These are phyloP conservation scores for Scatophagus argus DNA, from an alignment of 2,113 vertebrate species.

Conservation along the genomic window DNA sequence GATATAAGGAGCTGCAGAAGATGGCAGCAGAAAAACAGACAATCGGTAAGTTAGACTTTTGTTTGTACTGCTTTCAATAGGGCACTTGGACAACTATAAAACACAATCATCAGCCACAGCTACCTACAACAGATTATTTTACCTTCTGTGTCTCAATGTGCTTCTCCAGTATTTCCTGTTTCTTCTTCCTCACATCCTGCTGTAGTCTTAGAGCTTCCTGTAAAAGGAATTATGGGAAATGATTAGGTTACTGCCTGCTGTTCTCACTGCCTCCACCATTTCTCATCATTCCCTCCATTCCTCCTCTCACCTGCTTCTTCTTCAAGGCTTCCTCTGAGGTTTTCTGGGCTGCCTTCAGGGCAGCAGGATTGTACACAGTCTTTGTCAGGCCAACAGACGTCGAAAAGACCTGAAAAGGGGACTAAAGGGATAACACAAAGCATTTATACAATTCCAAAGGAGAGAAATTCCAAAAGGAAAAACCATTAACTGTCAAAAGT, in stretches of 20 bases:
- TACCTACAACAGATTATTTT: background rate
- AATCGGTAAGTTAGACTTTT: background rate
- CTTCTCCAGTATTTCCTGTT: conserved; percentile 98
- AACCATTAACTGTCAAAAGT: background rate
- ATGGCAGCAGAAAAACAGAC: background rate
- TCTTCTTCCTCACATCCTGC: conserved; percentile 97
- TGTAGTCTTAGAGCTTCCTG: conserved; percentile 95
- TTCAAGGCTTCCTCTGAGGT: conserved; percentile 91
- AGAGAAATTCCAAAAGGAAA: background rate
- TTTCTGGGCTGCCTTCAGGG: conserved; percentile 94
- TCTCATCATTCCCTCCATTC: background rate
- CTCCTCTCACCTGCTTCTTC: conserved; percentile 91
- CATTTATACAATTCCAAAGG: background rate
- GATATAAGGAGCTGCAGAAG: conserved; percentile 92
- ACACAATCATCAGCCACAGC: background rate
- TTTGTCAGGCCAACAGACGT: conserved; percentile 96
- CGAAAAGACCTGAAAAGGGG: conserved; percentile 89
- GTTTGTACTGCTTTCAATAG: background rate
- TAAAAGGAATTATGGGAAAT: conserved; percentile 37
- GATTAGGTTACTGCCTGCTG: background rate
- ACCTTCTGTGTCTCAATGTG: conserved; percentile 99
- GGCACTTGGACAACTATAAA: background rate
- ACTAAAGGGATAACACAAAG: background rate
- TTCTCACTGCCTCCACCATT: background rate
- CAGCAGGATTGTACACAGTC: conserved; percentile 97